Base-by-base conservation (phyloP, 2,888 invertebrate species). In the Melanchra persicariae region DNA sequence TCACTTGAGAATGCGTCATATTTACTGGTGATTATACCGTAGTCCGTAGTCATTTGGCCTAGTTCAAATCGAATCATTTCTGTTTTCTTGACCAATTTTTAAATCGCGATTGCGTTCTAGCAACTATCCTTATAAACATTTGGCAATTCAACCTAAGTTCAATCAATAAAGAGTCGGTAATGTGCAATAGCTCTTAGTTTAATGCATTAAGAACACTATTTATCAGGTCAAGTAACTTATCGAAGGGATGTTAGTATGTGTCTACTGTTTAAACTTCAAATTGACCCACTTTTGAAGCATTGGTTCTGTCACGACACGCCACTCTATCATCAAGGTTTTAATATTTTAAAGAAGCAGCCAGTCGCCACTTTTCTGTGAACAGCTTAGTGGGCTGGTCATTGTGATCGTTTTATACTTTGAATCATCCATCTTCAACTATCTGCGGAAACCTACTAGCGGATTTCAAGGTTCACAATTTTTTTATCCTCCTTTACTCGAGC, bases 241-340 rank as follows among this genome's bases (percentile, higher is more conserved):
- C 43, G 17, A 43, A 59, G 0, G 2, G 1, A 37, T 15, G 12
- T 4, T 15, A 45, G 26, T 51, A 19, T 71, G 9, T 40, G 69
- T 47, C 37, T 58, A 40, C 30, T 40, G 30, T 34, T 34, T 40
- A 26, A 45, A 26, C 62, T 70, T 55, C 15, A 49, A 54, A 58
- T 7, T 62, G 49, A 51, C 49, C 72, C 22, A 76, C 22, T 70
- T 77, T 43, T 40, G 26, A 26, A 19, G 59, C 58, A 71, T 58
- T 40, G 15, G n/a, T 51, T 47, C 24, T 64, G 40, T 51, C 51
- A n/a, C 60, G 67, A 64, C 63, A 73, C 43, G 49, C 49, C 30
- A 71, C 52, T 60, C 49, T 34, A 64, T 68, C 60, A 64, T 64
- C 67, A 58, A 43, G 17, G 19, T 37, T 22, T 60, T 57, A 26